Base-by-base conservation (phyloP, 2,113 vertebrate genomes). In the Solea solea region DNA sequence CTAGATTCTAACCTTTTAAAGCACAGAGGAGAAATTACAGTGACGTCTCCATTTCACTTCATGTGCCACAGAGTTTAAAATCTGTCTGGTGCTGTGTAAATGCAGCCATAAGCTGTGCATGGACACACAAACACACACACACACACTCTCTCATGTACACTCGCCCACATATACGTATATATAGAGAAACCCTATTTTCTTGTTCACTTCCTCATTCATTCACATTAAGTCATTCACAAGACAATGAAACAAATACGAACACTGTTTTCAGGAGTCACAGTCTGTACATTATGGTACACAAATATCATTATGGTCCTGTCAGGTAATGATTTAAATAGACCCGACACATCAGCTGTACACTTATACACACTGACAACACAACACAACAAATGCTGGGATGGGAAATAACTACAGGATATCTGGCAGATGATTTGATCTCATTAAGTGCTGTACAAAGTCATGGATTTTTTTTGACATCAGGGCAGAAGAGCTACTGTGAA, bases 231-330 rank as follows among this genome's bases (percentile, higher is more conserved):
- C 81, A 74, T 71, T 82, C 69, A 81, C 72, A 63, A 69, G 64
- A 87, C 82, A 77, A 56, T 64, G 49, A 72, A 73, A 76, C 48
- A 75, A 21, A 69, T 40, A 69, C 39, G 66, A 76, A 80, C 66
- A 76, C 63, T 58, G 65, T 69, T 75, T 64, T 44, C 45, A 54
- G 65, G 67, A 81, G 75, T 83, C 84, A 89, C 82, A 77, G 78
- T 80, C 80, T 89, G 76, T 87, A 88, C 83, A 90, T 81, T 76
- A 85, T 85, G 71, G 42, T 79, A 87, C 83, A 89, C 82, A 85
- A 78, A 86, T 64, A 64, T 82, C 40, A 57, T 78, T 56, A 74
- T 77, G 78, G 85, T 86, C 79, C 59, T 49, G 72, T 83, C 74
- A 70, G 68, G 69, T 62, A 46, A 71, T 81, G 72, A 71, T 82